phyloP scores from a whole-genome alignment of 2,888 invertebrate species.

The Parochlus steinenii region DNA sequence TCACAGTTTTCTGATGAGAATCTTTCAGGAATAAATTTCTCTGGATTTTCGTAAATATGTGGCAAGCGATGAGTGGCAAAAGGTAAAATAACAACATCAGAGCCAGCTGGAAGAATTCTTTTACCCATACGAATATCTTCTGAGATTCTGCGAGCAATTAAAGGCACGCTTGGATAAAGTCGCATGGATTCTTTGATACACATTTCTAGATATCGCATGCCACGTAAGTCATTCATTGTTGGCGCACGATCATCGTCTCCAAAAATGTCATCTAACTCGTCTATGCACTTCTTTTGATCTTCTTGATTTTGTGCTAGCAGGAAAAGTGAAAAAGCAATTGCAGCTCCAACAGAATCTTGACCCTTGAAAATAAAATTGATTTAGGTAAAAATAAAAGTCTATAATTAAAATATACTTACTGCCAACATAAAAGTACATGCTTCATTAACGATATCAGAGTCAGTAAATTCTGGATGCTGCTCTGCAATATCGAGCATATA shows the following conservation, averaged over 20 bases:
- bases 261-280: constrained; percentile 34
- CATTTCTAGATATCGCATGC: constrained; percentile 48
- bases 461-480: constrained; percentile 33
- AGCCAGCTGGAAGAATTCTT: constrained; percentile 34
- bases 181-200: constrained; percentile 52
- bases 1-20: constrained; percentile 34
- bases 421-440: constrained; percentile 46
- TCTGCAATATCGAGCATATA: constrained; percentile 37
- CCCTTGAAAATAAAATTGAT: constrained; percentile 25
- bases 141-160: constrained; percentile 26
- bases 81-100: constrained; percentile 36
- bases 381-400: neutral
- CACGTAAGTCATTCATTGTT: constrained; percentile 37
- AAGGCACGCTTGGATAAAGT: constrained; percentile 29
- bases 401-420: constrained; percentile 19
- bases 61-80: constrained; percentile 39
- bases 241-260: constrained; percentile 29
- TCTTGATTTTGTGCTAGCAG: constrained; percentile 35
- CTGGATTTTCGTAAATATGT: constrained; percentile 37
- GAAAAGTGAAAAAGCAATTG: constrained; percentile 37
- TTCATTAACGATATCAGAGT: constrained; percentile 41
- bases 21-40: constrained; percentile 38
- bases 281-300: constrained; percentile 30
- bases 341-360: constrained; percentile 42
- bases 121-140: constrained; percentile 30